These are phyloP conservation scores for Caenorhabditis angaria DNA, from an alignment of 2,888 invertebrate species.

Conservation along the genomic window DNA sequence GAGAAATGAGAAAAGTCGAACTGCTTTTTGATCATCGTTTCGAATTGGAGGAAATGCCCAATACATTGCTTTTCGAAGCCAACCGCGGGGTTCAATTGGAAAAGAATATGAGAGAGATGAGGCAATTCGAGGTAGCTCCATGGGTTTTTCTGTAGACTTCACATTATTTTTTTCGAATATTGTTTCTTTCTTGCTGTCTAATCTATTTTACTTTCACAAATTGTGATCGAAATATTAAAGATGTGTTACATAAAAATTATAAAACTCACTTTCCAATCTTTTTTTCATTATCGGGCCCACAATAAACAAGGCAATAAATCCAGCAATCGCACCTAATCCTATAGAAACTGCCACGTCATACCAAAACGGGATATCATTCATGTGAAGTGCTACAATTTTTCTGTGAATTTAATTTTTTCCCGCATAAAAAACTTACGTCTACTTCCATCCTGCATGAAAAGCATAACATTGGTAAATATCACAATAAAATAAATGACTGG, in stretches of 20 bases:
- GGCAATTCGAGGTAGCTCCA: constrained; percentile 32
- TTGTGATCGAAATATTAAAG: too few relatives aligned
- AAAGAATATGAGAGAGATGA: constrained; percentile 25
- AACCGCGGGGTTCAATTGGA: constrained; percentile 13
- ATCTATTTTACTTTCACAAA: too few relatives aligned
- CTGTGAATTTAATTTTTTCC: constrained; percentile 81
- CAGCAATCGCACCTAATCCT: constrained; percentile 78
- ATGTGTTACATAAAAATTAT: too few relatives aligned
- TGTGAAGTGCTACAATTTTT: constrained; percentile 80
- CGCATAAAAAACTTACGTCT: constrained; percentile 85
- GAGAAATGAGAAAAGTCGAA: constrained; percentile 86
- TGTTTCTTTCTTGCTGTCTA: too few relatives aligned
- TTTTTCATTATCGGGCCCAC: constrained; percentile 30
- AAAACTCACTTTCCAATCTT: constrained; percentile 27
- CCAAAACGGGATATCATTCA: constrained; percentile 90
- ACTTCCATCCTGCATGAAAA: constrained; percentile 87
- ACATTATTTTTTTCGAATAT: too few relatives aligned
- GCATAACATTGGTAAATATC: constrained; percentile 88
- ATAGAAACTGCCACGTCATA: constrained; percentile 80
- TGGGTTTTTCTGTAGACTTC: not conserved
- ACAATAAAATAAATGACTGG: constrained; percentile 93
- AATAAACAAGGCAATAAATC: constrained; percentile 28
- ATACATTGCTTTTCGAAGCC: constrained; percentile 21
- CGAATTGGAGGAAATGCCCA: constrained; percentile 38
- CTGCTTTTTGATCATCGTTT: constrained; percentile 57